Conservation (phyloP, 2,113 vertebrate species). For the Proteles cristata region DNA sequence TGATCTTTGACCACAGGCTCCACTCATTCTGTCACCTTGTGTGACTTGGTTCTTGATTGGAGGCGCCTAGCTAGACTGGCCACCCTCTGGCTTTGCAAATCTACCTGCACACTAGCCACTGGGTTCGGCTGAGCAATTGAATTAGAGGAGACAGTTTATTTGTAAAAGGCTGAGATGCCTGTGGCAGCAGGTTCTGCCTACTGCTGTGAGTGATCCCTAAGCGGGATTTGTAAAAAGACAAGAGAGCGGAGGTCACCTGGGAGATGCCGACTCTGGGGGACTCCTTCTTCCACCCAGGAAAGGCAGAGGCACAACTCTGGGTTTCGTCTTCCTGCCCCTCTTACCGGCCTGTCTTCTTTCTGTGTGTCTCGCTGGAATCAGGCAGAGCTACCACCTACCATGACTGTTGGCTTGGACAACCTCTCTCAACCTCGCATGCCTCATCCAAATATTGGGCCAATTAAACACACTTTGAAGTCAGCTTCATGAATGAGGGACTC, state of each 20-base stretch:
- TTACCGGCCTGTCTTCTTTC: background rate
- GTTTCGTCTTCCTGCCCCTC: background rate
- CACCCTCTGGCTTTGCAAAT: background rate
- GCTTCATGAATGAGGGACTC: background rate
- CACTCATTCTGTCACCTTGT: too few relatives aligned
- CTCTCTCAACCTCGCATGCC: background rate
- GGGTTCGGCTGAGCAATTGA: background rate
- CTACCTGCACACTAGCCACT: background rate
- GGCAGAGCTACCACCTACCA: background rate
- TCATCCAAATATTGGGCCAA: background rate
- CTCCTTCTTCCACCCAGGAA: background rate
- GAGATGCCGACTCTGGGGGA: background rate
- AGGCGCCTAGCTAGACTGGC: background rate
- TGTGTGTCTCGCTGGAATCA: background rate
- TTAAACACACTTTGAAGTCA: constrained; percentile 15
- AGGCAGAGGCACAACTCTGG: background rate
- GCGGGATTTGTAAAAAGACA: background rate
- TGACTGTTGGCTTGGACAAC: background rate
- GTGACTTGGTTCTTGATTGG: background rate
- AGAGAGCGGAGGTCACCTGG: background rate
- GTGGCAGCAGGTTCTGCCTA: background rate
- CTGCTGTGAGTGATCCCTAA: background rate
- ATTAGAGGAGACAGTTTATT: constrained; percentile 43
- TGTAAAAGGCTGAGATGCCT: constrained; percentile 1
- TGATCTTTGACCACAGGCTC: background rate